Base-by-base conservation (phyloP, 1,140 invertebrate species). In the Cataglyphis hispanica region DNA sequence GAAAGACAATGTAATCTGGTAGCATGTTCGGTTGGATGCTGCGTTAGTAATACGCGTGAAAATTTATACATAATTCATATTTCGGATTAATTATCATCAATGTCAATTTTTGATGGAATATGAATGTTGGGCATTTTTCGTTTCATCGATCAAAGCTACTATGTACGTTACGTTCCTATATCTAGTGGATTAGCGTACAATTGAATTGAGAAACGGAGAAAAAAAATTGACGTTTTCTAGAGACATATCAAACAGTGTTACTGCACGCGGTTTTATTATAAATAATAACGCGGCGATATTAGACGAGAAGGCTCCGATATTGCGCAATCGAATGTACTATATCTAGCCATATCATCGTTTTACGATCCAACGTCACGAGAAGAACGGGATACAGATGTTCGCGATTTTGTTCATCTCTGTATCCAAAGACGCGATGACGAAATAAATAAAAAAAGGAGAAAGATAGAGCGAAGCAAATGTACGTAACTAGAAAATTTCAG, bases 171-270 rank as follows among this genome's bases (percentile, higher is more conserved):
- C n/a, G n/a, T 74, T 74, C 34, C 34, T 58, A 58, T 19, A 58
- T 25, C 7, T 58, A 22, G 2, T 25, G 22, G 4, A 16, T 74
- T 72, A 56, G n/a, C 56, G 31, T 31, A 11, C 50, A 25, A 74
- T 31, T n/a, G 50, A 74, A 37, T 72, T 37, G 10, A 58, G 50
- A 74, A n/a, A n/a, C 50, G 63, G 84, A 67, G 46, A 74, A 88
- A 27, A 27, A 75, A 58, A 84, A 89, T 89, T 76, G 89, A 89
- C 89, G 90, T 93, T 87, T 66, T 69, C 76, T 93, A 93, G 91
- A 93, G 86, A 95, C 94, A 95, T 95, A 95, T 95, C 94, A 94
- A 94, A 90, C 93, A 94, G 94, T 94, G 94, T 95, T 94, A 94
- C 90, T 74, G 50, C 93, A 92, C 91, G 92, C 93, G 87, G 91